Evolutionary conservation across 2,797 vertebrate genomes (phyloP).

Genomic region (Cynodonichthys magdalenae): DNA sequence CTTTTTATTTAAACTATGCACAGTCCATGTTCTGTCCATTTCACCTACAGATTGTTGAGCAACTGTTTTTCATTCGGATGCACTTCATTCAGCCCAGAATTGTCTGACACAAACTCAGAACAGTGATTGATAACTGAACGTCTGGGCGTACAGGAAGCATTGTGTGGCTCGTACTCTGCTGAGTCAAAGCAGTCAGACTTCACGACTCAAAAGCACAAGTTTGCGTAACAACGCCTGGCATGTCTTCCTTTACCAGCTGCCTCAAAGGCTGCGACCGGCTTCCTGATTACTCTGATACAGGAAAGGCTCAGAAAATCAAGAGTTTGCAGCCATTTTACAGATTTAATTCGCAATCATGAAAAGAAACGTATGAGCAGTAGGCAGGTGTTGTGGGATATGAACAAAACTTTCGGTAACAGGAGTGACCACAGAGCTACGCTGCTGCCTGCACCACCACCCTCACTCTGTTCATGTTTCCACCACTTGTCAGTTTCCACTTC

Average conservation of each 20-base stretch:
- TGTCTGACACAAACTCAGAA: conserved; percentile 25
- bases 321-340: not conserved
- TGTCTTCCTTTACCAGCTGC: conserved; percentile 27
- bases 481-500: conserved; percentile 45
- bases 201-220: conserved; percentile 32
- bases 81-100: conserved; percentile 1
- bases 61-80: not conserved
- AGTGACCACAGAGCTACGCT: conserved; percentile 8
- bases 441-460: conserved; percentile 14
- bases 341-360: not conserved
- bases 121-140: conserved; percentile 49
- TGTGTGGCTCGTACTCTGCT: conserved; percentile 20
- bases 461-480: conserved; percentile 34
- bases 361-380: not conserved
- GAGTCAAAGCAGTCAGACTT: conserved; percentile 61
- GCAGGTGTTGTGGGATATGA: conserved; percentile 14
- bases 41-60: not conserved
- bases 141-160: conserved; percentile 44
- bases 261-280: conserved; percentile 7
- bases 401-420: conserved; percentile 22
- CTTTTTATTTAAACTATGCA: too few species aligned
- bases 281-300: conserved; percentile 3
- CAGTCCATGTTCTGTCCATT: too few species aligned
- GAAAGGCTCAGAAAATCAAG: conserved; percentile 1
- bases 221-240: conserved; percentile 24